Percentiles rank a stretch among this genome's conserved stretches.
Evolutionary conservation across 2,113 vertebrate genomes (phyloP).

Genomic region (Delphinus delphis): DNA sequence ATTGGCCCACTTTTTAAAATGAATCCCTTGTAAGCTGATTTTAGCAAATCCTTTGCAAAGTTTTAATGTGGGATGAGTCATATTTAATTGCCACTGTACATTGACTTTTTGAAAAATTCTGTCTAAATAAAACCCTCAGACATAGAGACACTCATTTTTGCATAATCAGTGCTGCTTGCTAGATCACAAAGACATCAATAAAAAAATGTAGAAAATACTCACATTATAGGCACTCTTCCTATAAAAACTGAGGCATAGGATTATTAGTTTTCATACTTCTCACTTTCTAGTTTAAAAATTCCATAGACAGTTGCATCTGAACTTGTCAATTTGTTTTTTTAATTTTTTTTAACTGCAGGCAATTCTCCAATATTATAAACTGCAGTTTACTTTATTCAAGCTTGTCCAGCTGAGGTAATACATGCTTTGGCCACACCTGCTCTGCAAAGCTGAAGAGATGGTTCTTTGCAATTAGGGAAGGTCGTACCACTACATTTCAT

Average conservation of each 20-base stretch:
- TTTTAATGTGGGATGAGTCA: constrained; percentile 79
- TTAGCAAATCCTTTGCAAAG: constrained; percentile 67
- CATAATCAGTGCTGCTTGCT: constrained; percentile 48
- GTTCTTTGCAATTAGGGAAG: neutral
- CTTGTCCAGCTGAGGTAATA: neutral
- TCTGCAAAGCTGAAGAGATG: neutral
- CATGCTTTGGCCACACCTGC: neutral
- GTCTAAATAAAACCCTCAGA: constrained; percentile 76
- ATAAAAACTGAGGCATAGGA: neutral
- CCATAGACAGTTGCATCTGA: neutral
- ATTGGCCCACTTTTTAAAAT: neutral
- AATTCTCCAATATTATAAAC: neutral
- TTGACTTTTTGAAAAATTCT: constrained; percentile 74
- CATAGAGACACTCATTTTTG: constrained; percentile 53
- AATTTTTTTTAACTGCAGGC: neutral
- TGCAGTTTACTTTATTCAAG: neutral
- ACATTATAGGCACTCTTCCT: neutral
- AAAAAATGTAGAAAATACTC: constrained; percentile 33
- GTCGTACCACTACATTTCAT: neutral
- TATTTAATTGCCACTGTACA: constrained; percentile 78
- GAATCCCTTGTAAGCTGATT: constrained; percentile 44
- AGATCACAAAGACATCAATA: constrained; percentile 34
- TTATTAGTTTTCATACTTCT: neutral
- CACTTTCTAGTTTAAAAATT: neutral
- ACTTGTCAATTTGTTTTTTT: constrained; percentile 11